Evolutionary conservation across 2,888 invertebrate species (phyloP).

Genomic region (Muschampia plurimacula): DNA sequence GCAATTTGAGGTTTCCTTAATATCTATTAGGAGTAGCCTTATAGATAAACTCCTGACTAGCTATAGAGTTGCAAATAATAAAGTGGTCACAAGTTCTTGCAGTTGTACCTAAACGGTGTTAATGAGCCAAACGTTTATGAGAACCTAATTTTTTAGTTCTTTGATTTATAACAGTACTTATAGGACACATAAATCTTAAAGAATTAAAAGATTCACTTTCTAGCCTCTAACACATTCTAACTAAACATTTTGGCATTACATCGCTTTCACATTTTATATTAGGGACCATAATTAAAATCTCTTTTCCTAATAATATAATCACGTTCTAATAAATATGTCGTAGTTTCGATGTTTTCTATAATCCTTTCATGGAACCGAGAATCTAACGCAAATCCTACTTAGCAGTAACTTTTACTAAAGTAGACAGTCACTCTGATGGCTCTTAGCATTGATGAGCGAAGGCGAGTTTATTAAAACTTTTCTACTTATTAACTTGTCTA

Average conservation of each 20-base stretch:
- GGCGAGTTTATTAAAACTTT: conserved; percentile 80
- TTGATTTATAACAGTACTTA: neutral
- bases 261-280: neutral
- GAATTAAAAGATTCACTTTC: too few species aligned
- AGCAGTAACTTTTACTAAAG: conserved; percentile 78
- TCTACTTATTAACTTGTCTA: conserved; percentile 81
- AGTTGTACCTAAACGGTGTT: neutral
- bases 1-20: conserved; percentile 12
- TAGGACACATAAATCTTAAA: too few species aligned
- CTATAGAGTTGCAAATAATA: neutral
- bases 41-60: conserved; percentile 4
- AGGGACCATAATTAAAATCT: neutral
- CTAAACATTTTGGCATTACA: neutral
- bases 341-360: conserved; percentile 71
- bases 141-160: neutral
- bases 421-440: conserved; percentile 81
- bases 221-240: too few species aligned
- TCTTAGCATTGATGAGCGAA: conserved; percentile 76
- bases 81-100: neutral
- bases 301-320: neutral
- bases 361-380: conserved; percentile 75
- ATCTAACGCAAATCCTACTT: conserved; percentile 83
- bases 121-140: neutral
- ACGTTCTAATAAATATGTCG: conserved; percentile 56
- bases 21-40: neutral